Evolutionary conservation across 2,888 invertebrate species (phyloP), one percentile per base, ranked within the genome.

Genomic region (Drosophila monieri): DNA sequence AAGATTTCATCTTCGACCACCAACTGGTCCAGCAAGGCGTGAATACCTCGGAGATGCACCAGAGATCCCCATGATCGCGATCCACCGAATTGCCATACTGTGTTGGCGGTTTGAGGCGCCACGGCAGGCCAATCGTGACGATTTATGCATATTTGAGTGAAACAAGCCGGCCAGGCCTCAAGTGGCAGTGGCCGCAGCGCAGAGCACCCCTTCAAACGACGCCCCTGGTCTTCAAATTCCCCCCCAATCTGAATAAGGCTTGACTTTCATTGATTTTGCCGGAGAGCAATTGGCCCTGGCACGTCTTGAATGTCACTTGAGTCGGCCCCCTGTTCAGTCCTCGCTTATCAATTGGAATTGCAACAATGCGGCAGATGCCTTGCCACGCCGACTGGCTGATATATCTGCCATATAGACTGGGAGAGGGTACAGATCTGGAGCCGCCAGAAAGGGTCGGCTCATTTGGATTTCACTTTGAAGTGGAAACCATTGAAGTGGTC

Each of bases 401-500:
- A 21, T 60, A 30, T 60, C 25, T 9, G 9, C 27, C 47, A 59
- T 39, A 30, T 59, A 58, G 10, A 27, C 32, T 21, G n/a, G 10
- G 27, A 1, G 56, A n/a, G 55, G 47, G 57, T 39, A 64, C 59
- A 70, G 35, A 80, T 78, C 64, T 67, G 39, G 56, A 60, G 66
- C 65, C 56, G 59, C 58, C 62, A 43, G 8, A 49, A 35, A 61
- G 59, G 64, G 65, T 62, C 57, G 70, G 49, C 44, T 57, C 69
- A 53, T 57, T 68, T 47, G 3, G 30, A 58, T 56, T 56, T 79
- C 70, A 57, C 79, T 86, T 80, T 85, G 76, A 85, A 87, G 81
- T 81, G 72, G 76, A 81, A 87, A 73, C 88, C 81, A 74, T 87
- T 81, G 66, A 81, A 87, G 81, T 81, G 85, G 85, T 80, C 76